These are phyloP conservation scores for Drosophila tristis DNA, from an alignment of 1,140 invertebrate species.

Conservation along the genomic window DNA sequence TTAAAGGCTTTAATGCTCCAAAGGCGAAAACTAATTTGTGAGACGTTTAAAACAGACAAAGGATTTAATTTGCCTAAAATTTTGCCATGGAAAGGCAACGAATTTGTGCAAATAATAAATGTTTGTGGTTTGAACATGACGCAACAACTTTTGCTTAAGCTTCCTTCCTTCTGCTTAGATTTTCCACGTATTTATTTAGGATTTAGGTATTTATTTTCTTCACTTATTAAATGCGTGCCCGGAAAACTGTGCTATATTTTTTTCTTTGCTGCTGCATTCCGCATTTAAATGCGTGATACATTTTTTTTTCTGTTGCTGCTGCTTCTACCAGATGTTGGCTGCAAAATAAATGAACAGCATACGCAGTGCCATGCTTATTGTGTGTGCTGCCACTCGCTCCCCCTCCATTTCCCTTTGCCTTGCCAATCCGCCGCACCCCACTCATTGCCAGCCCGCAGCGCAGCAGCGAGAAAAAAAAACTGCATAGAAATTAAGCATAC, in stretches of 20 bases:
- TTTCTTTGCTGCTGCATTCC: not conserved
- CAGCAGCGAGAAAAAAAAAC: conserved; percentile 33
- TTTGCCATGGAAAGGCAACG: no score
- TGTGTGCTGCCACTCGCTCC: not conserved
- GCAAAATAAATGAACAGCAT: conserved; percentile 73
- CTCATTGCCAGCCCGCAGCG: conserved; percentile 28
- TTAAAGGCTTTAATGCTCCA: no score
- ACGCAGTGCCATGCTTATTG: conserved; percentile 56
- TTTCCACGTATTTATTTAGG: no score
- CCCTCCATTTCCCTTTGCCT: not conserved
- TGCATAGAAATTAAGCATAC: conserved; percentile 74
- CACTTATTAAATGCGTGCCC: conserved; percentile 34
- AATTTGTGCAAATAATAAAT: no score
- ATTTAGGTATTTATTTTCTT: not conserved
- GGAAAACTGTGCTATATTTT: conserved; percentile 43
- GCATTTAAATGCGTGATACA: not conserved
- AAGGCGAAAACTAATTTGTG: no score
- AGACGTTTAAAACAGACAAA: no score
- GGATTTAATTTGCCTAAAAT: no score
- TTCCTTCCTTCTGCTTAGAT: no score
- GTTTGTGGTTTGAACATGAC: no score
- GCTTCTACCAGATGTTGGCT: conserved; percentile 24
- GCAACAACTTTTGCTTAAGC: no score
- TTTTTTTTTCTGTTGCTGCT: conserved; percentile 7
- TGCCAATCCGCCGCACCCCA: not conserved